Evolutionary conservation across 2,113 vertebrate species (phyloP).

Genomic region (Albula goreensis): DNA sequence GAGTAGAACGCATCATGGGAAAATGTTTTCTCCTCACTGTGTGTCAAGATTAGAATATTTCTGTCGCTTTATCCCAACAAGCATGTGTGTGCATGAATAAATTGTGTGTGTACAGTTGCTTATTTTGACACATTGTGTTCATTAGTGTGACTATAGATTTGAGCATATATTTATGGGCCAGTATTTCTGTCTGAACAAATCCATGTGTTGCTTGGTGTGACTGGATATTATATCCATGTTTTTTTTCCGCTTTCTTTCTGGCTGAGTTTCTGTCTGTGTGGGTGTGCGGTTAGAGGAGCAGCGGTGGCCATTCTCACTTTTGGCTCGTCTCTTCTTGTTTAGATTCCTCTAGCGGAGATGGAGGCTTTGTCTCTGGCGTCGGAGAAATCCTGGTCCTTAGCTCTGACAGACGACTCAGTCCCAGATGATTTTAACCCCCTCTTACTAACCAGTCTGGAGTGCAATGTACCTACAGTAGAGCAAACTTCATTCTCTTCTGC

Average conservation of each 20-base stretch:
- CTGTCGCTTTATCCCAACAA: not conserved
- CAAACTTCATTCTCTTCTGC: slow-evolving; percentile 67
- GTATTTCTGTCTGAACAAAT: not conserved
- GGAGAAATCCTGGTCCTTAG: slow-evolving; percentile 98
- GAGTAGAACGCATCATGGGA: not conserved
- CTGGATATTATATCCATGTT: not conserved
- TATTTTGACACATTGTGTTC: not conserved
- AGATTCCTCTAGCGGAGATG: slow-evolving; percentile 99
- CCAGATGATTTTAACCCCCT: slow-evolving; percentile 90
- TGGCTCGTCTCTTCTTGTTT: slow-evolving; percentile 88
- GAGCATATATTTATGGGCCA: not conserved
- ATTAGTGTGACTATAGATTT: not conserved
- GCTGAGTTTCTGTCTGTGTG: slow-evolving; percentile 32
- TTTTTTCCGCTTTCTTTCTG: slow-evolving; percentile 15
- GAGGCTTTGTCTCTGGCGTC: slow-evolving; percentile 98
- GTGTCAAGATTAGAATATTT: not conserved
- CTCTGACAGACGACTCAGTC: slow-evolving; percentile 94
- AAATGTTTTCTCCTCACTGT: not conserved
- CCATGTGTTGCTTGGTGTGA: slow-evolving; percentile 2
- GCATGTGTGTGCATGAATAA: not conserved
- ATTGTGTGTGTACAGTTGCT: not conserved
- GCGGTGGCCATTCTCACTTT: slow-evolving; percentile 78
- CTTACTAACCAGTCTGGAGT: slow-evolving; percentile 94
- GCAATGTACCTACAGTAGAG: slow-evolving; percentile 88
- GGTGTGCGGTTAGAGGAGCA: slow-evolving; percentile 45